These are phyloP conservation scores for Odontamblyopus rebecca DNA, from an alignment of 2,797 vertebrate species.

Conservation along the genomic window DNA sequence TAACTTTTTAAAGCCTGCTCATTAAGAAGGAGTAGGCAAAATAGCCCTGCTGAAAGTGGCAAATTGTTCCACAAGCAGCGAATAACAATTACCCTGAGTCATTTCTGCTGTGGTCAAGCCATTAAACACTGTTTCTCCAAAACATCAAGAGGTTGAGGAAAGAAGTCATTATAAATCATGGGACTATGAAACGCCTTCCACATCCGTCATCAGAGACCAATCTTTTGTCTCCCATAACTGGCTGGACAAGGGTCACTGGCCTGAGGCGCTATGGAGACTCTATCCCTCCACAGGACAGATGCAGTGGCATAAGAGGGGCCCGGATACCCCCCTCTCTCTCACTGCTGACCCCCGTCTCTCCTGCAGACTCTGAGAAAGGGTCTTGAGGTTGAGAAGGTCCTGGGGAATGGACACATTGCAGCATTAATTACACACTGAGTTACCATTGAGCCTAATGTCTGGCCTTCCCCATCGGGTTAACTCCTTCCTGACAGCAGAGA, in stretches of 20 bases:
- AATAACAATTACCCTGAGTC: constrained; percentile 34
- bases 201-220: constrained; percentile 71
- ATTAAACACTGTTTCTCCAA: constrained; percentile 33
- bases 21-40: constrained; percentile 34
- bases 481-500: constrained; percentile 81
- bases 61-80: constrained; percentile 36
- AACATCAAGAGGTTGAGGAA: constrained; percentile 40
- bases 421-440: constrained; percentile 96
- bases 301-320: constrained; percentile 78
- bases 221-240: constrained; percentile 76
- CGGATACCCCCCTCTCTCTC: constrained; percentile 83
- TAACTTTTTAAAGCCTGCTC: constrained; percentile 29
- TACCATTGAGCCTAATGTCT: constrained; percentile 86
- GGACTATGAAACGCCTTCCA: constrained; percentile 51
- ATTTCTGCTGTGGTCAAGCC: constrained; percentile 32
- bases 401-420: constrained; percentile 87
- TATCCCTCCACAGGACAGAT: constrained; percentile 70
- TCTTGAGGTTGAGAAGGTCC: constrained; percentile 82
- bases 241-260: constrained; percentile 72
- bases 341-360: constrained; percentile 62
- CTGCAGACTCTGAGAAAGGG: constrained; percentile 72
- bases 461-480: constrained; percentile 66
- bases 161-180: constrained; percentile 54
- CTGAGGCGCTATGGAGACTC: constrained; percentile 67
- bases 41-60: constrained; percentile 26